These are phyloP conservation scores for Australoheros facetus DNA, from an alignment of 2,797 vertebrate species.

Conservation along the genomic window DNA sequence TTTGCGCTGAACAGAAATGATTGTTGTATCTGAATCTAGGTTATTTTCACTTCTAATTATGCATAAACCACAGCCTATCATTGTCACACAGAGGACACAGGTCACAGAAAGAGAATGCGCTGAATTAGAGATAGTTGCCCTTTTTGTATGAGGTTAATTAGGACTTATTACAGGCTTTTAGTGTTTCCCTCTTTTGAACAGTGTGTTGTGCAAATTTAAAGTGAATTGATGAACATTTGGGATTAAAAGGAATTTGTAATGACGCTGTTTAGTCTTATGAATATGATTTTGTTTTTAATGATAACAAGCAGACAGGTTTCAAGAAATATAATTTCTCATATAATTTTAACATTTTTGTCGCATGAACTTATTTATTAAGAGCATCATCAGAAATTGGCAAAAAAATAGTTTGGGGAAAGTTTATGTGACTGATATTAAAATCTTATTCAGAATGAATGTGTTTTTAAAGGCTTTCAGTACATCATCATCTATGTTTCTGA, in stretches of 20 bases:
- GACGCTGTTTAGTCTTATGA: not conserved
- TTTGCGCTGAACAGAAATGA: not conserved
- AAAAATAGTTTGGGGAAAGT: not conserved
- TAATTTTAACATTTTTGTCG: not conserved
- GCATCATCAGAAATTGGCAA: not conserved
- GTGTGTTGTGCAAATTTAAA: not conserved
- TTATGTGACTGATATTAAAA: not conserved
- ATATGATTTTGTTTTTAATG: not conserved
- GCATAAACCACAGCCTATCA: not conserved
- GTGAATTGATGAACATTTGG: not conserved
- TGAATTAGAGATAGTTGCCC: not conserved
- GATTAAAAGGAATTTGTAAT: not conserved
- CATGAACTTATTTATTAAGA: not conserved
- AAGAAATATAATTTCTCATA: not conserved
- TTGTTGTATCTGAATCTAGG: not conserved
- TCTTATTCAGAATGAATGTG: slow-evolving; percentile 8
- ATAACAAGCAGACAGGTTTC: not conserved
- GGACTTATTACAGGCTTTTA: not conserved
- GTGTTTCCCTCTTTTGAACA: not conserved
- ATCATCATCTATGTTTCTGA: not conserved
- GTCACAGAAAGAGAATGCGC: not conserved
- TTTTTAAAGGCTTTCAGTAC: not conserved
- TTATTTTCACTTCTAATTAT: not conserved
- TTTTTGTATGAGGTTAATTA: not conserved
- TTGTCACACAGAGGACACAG: not conserved